A percentile compares a stretch with the other conserved stretches of the same genome.
Conservation (phyloP, 2,113 vertebrate species). For the Formicarius rufipectus region DNA sequence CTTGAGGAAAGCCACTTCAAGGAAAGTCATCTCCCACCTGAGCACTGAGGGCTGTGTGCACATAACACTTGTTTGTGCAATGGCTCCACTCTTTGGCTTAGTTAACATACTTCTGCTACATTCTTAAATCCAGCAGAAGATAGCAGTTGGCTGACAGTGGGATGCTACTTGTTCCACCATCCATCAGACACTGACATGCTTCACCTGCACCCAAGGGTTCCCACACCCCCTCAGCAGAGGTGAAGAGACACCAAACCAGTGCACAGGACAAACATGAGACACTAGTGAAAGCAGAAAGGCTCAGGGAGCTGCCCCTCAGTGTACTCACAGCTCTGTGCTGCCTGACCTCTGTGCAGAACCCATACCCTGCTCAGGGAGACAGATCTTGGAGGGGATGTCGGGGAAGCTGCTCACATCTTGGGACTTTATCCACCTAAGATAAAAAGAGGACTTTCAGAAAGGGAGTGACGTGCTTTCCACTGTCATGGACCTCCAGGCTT, state of each 20-base stretch:
- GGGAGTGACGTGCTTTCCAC: neutral
- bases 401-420: neutral
- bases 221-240: neutral
- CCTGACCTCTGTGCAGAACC: neutral
- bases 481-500: neutral
- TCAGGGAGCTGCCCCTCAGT: neutral
- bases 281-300: neutral
- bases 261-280: neutral
- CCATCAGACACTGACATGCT: neutral
- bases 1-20: neutral
- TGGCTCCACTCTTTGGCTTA: neutral
- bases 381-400: neutral
- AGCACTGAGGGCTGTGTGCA: neutral
- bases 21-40: neutral
- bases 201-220: neutral
- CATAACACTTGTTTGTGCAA: neutral
- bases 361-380: neutral
- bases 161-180: neutral
- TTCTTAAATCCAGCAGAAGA: neutral
- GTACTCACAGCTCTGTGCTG: neutral
- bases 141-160: neutral
- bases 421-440: neutral
- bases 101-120: neutral
- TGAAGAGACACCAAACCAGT: neutral
- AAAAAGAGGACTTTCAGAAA: neutral